Evolutionary conservation across 2,113 vertebrate genomes (phyloP), one percentile per base, ranked within the genome.

Genomic region (Sitta europaea): DNA sequence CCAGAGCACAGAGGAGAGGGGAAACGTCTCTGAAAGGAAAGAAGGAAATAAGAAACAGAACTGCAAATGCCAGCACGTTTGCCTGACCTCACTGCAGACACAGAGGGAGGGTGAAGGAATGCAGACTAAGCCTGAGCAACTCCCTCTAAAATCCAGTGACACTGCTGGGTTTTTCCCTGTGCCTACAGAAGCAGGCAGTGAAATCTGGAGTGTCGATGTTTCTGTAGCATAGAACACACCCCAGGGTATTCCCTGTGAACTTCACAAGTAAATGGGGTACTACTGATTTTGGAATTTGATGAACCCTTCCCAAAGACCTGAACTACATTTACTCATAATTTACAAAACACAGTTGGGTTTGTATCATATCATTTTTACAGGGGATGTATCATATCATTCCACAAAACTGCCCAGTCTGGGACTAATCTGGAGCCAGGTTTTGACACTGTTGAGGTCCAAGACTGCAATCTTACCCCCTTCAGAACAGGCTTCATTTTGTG

Each of bases 111-210:
- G 25, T 21, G 35, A 79, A 86, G 40, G 15, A 79, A 35, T 27
- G 31, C 6, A 20, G 14, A 28, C 9, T 42, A 35, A 75, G 35
- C 20, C 51, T 63, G 35, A 86, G 11, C 4, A 79, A 31, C 33
- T 85, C 59, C 27, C 6, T 23, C 23, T 47, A 38, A 76, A 57
- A 68, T 43, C 5, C 1, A 17, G 13, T 6, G 4, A 33, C 65
- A 70, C 2, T 42, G 2, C 8, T 48, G 50, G 4, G 0, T 2
- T 42, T 79, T 40, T 4, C 9, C 13, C 9, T 51, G 11, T 28
- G 16, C 7, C 17, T 40, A 9, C 6, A 57, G 45, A 43, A 89
- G 43, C 7, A 63, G 12, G 2, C 27, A 27, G 24, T 38, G 29
- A 72, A 70, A 62, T 35, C 28, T 14, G 14, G 10, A 61, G 22